Conservation (phyloP, 2,888 invertebrate species). For the Digitonthophagus gazella region DNA sequence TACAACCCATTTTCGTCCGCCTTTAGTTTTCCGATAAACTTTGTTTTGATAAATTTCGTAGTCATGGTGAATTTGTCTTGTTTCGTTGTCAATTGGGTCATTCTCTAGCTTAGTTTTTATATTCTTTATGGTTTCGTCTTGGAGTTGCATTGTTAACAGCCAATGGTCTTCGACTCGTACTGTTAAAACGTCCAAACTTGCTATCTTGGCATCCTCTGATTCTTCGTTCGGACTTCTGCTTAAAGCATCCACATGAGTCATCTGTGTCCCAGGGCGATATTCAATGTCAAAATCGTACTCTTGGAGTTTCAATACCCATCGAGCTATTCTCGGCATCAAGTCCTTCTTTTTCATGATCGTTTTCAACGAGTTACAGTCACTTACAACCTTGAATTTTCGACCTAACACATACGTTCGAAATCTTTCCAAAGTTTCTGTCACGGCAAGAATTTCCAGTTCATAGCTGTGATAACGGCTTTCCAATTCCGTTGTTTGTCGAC, state of each 20-base stretch:
- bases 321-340: constrained; percentile 35
- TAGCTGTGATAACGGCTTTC: constrained; percentile 42
- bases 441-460: constrained; percentile 43
- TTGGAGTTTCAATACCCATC: constrained; percentile 31
- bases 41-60: constrained; percentile 20
- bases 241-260: constrained; percentile 30
- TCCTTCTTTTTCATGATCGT: too few species aligned
- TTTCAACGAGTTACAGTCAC: too few species aligned
- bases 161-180: constrained; percentile 28
- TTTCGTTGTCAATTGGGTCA: background rate
- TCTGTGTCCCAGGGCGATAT: constrained; percentile 31
- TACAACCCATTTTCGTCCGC: constrained; percentile 28
- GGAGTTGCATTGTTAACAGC: constrained; percentile 28
- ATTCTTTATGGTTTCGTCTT: constrained; percentile 22
- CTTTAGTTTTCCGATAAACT: constrained; percentile 17
- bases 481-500: constrained; percentile 38
- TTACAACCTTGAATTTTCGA: too few species aligned
- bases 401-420: constrained; percentile 41
- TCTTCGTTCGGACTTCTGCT: background rate
- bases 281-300: constrained; percentile 33
- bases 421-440: constrained; percentile 41
- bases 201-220: constrained; percentile 4
- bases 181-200: constrained; percentile 21
- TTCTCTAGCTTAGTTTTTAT: constrained; percentile 25
- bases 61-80: constrained; percentile 21